phyloP scores from a whole-genome alignment of 2,113 vertebrate species.

The Euleptes europaea region DNA sequence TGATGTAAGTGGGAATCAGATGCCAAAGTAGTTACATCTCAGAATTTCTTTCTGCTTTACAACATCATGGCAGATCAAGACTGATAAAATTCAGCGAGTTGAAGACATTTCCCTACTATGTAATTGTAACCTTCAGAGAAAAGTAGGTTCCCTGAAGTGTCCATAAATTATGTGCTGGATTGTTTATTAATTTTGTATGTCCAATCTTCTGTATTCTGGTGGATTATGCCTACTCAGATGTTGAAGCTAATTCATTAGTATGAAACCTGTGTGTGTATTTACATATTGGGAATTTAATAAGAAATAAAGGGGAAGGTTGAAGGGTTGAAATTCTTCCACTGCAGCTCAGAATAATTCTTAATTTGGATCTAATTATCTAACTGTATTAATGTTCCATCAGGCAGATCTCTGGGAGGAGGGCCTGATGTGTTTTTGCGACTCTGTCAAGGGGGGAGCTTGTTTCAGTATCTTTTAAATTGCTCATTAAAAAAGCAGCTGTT shows the following conservation, averaged over 20 bases:
- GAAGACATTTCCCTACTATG: neutral
- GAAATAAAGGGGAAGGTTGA: neutral
- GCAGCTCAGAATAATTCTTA: neutral
- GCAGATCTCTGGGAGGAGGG: neutral
- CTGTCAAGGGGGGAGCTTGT: neutral
- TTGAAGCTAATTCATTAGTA: neutral
- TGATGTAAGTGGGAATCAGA: rapidly evolving
- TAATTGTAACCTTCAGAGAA: neutral
- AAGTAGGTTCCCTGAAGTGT: neutral
- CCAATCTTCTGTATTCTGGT: neutral
- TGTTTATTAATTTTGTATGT: neutral
- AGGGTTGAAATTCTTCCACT: no score
- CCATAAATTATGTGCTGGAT: no score
- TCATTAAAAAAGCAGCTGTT: neutral
- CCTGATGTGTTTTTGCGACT: neutral
- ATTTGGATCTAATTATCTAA: neutral
- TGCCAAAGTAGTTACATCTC: neutral
- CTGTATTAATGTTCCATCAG: neutral
- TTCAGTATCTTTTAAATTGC: neutral
- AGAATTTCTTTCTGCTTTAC: neutral
- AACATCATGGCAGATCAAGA: neutral
- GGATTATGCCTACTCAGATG: neutral
- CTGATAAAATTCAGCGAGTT: neutral
- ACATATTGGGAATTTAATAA: neutral
- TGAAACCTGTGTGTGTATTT: neutral